phyloP scores from a whole-genome alignment of 92 coral and sea anemone genomes.

The Chrysogorgia sp. region DNA sequence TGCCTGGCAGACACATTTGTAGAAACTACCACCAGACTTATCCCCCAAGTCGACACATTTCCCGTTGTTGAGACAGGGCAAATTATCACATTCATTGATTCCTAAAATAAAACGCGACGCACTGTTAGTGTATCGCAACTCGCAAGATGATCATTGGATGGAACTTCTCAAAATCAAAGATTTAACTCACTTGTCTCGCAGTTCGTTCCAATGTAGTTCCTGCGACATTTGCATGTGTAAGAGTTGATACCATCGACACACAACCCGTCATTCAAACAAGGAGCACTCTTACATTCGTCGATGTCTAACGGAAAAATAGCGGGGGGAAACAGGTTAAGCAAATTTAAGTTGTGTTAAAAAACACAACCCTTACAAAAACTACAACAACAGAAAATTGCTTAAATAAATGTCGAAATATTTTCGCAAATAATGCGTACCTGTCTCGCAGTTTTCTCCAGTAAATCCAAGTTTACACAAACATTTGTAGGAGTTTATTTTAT shows the following conservation, averaged over 20 bases:
- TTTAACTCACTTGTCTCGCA: constrained; percentile 35
- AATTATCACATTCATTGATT: no score
- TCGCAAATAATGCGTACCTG: not conserved
- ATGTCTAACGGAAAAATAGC: not conserved
- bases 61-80: no score
- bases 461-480: constrained; percentile 4
- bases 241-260: constrained; percentile 26
- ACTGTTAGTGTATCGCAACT: no score
- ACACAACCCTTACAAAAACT: not conserved
- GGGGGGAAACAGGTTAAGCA: no score
- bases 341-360: no score
- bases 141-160: no score
- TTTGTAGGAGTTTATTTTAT: not conserved
- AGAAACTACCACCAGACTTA: not conserved
- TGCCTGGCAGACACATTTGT: constrained; percentile 4
- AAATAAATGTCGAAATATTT: no score
- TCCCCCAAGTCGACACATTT: no score
- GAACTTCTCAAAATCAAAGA: no score
- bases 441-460: constrained; percentile 13
- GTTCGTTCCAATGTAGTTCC: constrained; percentile 3
- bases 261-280: not conserved
- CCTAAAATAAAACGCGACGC: no score
- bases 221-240: constrained; percentile 12
- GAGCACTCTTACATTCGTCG: not conserved
- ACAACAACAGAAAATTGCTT: not conserved